Evolutionary conservation across 2,797 vertebrate species (phyloP).

Genomic region (Oryzias dopingdopingensis): DNA sequence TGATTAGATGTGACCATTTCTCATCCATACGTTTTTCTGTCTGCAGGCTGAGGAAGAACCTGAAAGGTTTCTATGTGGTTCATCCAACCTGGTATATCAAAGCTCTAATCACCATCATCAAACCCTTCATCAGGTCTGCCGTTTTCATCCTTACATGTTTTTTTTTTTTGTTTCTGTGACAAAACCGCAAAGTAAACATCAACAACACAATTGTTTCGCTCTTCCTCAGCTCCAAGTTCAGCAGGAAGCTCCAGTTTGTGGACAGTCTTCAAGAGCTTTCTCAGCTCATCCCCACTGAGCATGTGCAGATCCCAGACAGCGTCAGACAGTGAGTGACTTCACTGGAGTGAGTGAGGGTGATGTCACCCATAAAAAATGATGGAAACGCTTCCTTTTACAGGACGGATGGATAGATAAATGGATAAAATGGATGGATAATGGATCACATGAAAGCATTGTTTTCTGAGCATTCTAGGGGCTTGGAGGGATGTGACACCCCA

Average conservation of each 20-base stretch:
- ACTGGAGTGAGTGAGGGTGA: too few relatives aligned
- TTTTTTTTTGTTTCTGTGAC: not conserved
- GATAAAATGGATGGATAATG: too few relatives aligned
- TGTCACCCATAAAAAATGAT: too few relatives aligned
- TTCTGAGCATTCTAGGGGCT: too few relatives aligned
- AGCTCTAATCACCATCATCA: conserved; percentile 78
- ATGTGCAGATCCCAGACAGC: conserved; percentile 78
- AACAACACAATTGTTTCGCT: not conserved
- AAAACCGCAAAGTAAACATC: not conserved
- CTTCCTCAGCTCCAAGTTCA: conserved; percentile 80
- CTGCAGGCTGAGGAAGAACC: conserved; percentile 81
- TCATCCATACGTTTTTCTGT: not conserved
- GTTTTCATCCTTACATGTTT: not conserved
- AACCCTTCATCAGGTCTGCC: conserved; percentile 84
- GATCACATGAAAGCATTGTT: too few relatives aligned
- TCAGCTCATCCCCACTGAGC: conserved; percentile 72
- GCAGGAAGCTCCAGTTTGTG: conserved; percentile 79
- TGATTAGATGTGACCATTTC: not conserved
- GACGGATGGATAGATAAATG: too few relatives aligned
- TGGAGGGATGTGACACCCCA: too few relatives aligned
- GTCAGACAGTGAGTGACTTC: conserved; percentile 76
- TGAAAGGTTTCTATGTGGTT: conserved; percentile 78
- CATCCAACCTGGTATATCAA: conserved; percentile 84
- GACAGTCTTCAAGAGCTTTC: conserved; percentile 73
- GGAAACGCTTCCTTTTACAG: too few relatives aligned